A percentile compares a stretch with the other conserved stretches of the same genome.
phyloP scores from a whole-genome alignment of 2,113 vertebrate genomes.

The Dasypus novemcinctus region DNA sequence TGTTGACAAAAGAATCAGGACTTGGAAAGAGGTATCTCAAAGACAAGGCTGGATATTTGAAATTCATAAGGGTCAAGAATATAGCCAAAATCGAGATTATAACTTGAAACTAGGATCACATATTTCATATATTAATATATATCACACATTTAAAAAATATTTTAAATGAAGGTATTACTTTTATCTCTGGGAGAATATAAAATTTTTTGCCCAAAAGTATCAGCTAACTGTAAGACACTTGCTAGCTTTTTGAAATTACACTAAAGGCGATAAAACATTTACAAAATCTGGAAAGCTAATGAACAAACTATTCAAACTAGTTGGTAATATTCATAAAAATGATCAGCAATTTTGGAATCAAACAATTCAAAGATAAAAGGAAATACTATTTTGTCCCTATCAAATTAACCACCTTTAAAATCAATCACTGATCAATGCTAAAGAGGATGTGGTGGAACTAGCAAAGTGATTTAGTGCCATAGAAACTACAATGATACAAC shows the following conservation, averaged over 20 bases:
- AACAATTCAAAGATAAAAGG: neutral
- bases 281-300: neutral
- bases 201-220: neutral
- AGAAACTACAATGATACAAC: neutral
- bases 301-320: neutral
- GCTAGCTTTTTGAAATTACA: neutral
- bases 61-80: neutral
- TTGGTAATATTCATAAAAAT: neutral
- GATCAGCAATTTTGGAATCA: neutral
- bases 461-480: neutral
- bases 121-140: neutral
- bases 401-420: neutral
- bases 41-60: neutral
- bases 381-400: neutral
- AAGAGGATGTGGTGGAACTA: neutral
- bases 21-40: neutral
- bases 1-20: too few species aligned
- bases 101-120: neutral
- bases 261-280: neutral
- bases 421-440: neutral
- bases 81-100: neutral
- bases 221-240: neutral
- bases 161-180: neutral
- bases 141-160: neutral
- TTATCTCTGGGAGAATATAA: neutral